These are phyloP conservation scores for Pyrrhosoma nymphula DNA, from an alignment of 2,888 invertebrate species.

Conservation along the genomic window DNA sequence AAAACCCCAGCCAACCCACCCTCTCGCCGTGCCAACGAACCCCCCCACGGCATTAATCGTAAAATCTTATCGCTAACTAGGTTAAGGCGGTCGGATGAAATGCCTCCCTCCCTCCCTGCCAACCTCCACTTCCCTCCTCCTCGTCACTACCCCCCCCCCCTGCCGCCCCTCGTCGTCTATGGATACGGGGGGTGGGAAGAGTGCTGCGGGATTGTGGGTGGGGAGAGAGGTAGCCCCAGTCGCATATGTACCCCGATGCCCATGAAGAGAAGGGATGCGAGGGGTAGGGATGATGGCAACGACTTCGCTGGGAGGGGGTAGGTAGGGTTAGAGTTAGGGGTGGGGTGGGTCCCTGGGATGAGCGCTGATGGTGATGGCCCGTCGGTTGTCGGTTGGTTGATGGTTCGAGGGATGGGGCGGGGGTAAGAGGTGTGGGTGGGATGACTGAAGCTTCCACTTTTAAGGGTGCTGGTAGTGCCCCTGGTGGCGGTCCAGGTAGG, in stretches of 20 bases:
- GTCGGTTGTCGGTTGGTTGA: slow-evolving; percentile 13
- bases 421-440: neutral
- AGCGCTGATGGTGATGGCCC: slow-evolving; percentile 28
- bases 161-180: neutral
- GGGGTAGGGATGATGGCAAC: neutral
- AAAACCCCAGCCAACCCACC: neutral
- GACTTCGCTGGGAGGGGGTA: neutral
- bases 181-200: neutral
- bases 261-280: neutral
- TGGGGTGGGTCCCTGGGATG: neutral
- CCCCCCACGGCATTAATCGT: slow-evolving; percentile 63
- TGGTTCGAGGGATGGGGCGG: neutral
- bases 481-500: slow-evolving; percentile 1
- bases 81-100: slow-evolving; percentile 66
- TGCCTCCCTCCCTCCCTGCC: neutral
- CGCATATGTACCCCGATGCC: slow-evolving; percentile 32
- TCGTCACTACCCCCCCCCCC: neutral
- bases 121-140: neutral
- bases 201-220: neutral
- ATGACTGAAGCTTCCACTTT: slow-evolving; percentile 2
- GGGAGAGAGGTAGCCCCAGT: neutral
- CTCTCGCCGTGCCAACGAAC: neutral
- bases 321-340: too few species aligned
- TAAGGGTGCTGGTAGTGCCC: neutral
- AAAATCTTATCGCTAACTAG: slow-evolving; percentile 67